A percentile compares a stretch with the other conserved stretches of the same genome.
These are phyloP conservation scores for Macropus fuliginosus DNA, from an alignment of 2,797 vertebrate genomes.

Conservation along the genomic window DNA sequence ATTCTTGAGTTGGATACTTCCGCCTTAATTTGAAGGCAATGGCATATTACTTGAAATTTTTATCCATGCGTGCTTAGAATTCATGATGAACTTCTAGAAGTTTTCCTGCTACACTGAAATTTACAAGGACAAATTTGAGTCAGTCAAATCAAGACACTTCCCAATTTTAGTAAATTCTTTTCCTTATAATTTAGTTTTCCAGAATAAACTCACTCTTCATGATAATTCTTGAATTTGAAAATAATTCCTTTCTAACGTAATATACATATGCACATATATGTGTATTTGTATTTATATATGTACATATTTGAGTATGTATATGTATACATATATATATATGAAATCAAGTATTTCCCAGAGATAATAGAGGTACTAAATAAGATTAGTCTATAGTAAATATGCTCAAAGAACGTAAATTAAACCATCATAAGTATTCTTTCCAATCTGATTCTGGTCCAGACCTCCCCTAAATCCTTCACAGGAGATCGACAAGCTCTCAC, in stretches of 20 bases:
- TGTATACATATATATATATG: not conserved
- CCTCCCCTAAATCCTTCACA: not conserved
- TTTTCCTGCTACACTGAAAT: slow-evolving; percentile 18
- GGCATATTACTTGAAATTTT: slow-evolving; percentile 37
- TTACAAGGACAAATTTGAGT: slow-evolving; percentile 44
- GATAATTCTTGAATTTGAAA: slow-evolving; percentile 38
- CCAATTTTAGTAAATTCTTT: slow-evolving; percentile 40
- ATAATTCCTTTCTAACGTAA: not conserved
- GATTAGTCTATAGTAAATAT: not conserved
- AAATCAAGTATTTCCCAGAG: not conserved
- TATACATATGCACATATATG: not conserved
- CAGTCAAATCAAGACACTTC: not conserved
- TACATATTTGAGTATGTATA: no score
- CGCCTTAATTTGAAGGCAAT: slow-evolving; percentile 52
- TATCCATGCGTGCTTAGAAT: slow-evolving; percentile 31
- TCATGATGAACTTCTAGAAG: slow-evolving; percentile 46
- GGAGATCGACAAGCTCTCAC: not conserved
- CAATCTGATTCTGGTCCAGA: not conserved
- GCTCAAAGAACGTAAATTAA: not conserved
- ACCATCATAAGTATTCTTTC: not conserved
- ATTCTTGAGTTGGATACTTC: not conserved
- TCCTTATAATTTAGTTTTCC: slow-evolving; percentile 34
- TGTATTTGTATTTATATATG: not conserved
- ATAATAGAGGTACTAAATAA: not conserved
- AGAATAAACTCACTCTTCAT: slow-evolving; percentile 12